These are phyloP conservation scores for Gallinago stenura DNA, from an alignment of 2,797 vertebrate species.

Conservation along the genomic window DNA sequence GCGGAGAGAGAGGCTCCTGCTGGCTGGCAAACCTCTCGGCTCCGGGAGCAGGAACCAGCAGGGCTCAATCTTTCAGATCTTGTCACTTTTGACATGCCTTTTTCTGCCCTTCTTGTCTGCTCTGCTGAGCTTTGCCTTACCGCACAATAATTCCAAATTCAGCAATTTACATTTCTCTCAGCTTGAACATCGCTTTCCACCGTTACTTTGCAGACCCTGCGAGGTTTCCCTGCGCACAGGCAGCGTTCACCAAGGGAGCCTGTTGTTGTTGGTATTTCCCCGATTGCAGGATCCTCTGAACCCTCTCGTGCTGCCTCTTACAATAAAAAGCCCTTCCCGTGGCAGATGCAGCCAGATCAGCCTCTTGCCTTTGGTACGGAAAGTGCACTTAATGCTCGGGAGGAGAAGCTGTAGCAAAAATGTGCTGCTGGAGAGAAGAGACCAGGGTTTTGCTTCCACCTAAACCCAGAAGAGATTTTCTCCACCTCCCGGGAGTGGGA, in stretches of 20 bases:
- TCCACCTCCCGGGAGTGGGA: accelerated
- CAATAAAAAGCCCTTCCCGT: neutral
- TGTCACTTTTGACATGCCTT: neutral
- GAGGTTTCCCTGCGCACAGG: neutral
- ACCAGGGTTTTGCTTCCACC: neutral
- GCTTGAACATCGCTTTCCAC: constrained; percentile 21
- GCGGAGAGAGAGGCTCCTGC: neutral
- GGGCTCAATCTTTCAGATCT: neutral
- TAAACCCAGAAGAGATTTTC: neutral
- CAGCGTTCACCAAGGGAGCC: constrained; percentile 9
- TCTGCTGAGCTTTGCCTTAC: constrained; percentile 35
- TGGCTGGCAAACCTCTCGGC: neutral
- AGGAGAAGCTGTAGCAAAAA: neutral
- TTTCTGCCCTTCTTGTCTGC: neutral
- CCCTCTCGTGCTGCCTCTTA: neutral
- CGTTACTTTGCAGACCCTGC: constrained; percentile 6
- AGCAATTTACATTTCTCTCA: constrained; percentile 44
- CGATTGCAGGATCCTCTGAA: neutral
- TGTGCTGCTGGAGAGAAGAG: neutral
- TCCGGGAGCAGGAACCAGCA: constrained; percentile 5
- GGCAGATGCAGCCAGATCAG: neutral
- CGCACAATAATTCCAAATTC: constrained; percentile 32
- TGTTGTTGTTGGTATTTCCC: constrained; percentile 29
- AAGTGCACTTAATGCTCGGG: neutral
- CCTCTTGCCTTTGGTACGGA: neutral